A percentile compares a stretch with the other conserved stretches of the same genome.
phyloP scores from a whole-genome alignment of 1,140 invertebrate species.

The Bombus confusus region DNA sequence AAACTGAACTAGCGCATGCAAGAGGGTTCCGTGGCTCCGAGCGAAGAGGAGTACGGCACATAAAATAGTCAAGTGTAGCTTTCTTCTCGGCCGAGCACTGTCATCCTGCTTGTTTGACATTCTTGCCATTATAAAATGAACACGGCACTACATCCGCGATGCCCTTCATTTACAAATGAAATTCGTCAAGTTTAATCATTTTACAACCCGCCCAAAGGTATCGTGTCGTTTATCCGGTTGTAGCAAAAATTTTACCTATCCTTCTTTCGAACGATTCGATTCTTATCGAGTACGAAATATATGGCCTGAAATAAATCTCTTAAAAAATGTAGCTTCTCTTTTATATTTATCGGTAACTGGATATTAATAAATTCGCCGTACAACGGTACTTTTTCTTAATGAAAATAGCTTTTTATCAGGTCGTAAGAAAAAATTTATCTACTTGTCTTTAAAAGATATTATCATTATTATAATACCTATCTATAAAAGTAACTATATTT shows the following conservation, averaged over 20 bases:
- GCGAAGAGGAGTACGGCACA: conserved; percentile 48
- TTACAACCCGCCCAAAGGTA: background rate
- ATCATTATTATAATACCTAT: background rate
- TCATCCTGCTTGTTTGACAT: conserved; percentile 66
- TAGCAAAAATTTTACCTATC: background rate
- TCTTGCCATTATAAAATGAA: conserved; percentile 61
- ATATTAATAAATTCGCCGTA: background rate
- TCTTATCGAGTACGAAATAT: background rate
- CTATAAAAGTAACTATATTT: background rate
- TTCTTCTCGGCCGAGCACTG: conserved; percentile 52
- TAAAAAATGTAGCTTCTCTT: background rate
- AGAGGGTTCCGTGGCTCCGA: conserved; percentile 53
- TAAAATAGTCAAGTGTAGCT: conserved; percentile 69
- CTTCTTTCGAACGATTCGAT: background rate
- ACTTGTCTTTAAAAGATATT: background rate
- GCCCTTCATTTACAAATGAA: conserved; percentile 36
- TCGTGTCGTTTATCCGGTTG: background rate
- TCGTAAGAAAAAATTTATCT: background rate
- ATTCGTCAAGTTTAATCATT: conserved; percentile 41
- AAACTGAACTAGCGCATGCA: conserved; percentile 68
- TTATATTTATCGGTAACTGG: background rate
- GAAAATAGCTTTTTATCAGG: background rate
- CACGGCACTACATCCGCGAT: background rate
- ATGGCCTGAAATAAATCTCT: no score
- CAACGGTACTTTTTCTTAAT: background rate